Percentiles rank a stretch among this genome's conserved stretches.
Conservation (phyloP, 2,113 vertebrate genomes). For the Chiloscyllium plagiosum region DNA sequence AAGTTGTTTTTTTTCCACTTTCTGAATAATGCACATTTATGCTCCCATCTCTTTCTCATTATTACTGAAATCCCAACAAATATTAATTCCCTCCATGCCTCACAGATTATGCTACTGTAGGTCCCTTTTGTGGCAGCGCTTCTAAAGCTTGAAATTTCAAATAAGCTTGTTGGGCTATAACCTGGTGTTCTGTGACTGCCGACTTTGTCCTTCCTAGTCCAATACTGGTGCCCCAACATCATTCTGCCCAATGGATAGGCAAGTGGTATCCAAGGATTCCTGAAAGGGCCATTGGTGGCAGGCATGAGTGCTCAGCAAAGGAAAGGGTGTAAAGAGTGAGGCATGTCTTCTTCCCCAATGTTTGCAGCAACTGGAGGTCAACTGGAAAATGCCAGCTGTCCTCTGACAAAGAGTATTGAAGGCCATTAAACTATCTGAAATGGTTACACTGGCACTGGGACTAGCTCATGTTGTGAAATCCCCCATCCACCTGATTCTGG, state of each 20-base stretch:
- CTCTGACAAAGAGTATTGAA: background rate
- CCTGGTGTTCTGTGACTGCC: too few relatives aligned
- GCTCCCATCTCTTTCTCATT: background rate
- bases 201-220: too few relatives aligned
- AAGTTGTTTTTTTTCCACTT: background rate
- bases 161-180: too few relatives aligned
- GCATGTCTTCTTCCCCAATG: background rate
- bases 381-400: background rate
- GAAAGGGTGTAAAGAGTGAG: background rate
- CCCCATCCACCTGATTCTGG: background rate
- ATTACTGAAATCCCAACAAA: background rate
- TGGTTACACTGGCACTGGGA: background rate
- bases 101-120: background rate
- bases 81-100: background rate
- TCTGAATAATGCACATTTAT: background rate
- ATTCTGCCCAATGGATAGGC: background rate
- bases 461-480: background rate
- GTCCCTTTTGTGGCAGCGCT: background rate
- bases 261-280: background rate
- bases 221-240: too few relatives aligned
- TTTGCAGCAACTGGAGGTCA: background rate
- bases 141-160: too few relatives aligned
- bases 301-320: background rate
- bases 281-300: background rate
- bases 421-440: background rate